A percentile compares a stretch with the other conserved stretches of the same genome.
phyloP scores from a whole-genome alignment of 2,797 vertebrate genomes.

The Poecilia velifera region DNA sequence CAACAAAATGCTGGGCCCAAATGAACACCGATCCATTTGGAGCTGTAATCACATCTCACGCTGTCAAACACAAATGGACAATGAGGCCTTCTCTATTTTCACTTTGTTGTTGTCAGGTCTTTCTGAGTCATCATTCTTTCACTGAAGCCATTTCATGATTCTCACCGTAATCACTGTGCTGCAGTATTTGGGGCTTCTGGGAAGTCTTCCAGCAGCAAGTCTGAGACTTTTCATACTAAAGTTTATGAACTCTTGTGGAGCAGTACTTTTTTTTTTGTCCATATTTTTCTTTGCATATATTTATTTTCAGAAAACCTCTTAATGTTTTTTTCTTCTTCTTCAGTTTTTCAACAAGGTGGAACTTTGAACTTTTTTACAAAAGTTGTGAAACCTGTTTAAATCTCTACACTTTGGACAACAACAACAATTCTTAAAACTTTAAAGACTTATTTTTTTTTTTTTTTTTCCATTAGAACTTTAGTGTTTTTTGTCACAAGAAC shows the following conservation, averaged over 20 bases:
- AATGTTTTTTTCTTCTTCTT: not conserved
- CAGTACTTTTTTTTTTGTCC: not conserved
- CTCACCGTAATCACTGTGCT: slow-evolving; percentile 33
- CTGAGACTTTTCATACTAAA: not conserved
- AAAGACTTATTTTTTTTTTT: not conserved
- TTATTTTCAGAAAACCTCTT: not conserved
- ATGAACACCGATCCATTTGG: slow-evolving; percentile 34
- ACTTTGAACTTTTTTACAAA: not conserved
- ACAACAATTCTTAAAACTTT: not conserved
- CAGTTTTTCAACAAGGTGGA: not conserved
- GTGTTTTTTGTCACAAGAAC: not conserved
- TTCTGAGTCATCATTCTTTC: slow-evolving; percentile 34
- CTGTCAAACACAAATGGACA: slow-evolving; percentile 30
- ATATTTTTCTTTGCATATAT: not conserved
- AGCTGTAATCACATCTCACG: slow-evolving; percentile 22
- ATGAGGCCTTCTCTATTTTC: not conserved
- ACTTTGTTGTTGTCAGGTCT: slow-evolving; percentile 33
- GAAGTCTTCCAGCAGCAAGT: not conserved
- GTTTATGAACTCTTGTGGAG: not conserved
- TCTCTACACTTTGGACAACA: not conserved
- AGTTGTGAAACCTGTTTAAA: not conserved
- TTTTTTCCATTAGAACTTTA: not conserved
- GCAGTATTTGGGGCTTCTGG: slow-evolving; percentile 9
- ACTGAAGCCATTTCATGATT: slow-evolving; percentile 46
- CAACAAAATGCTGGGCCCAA: slow-evolving; percentile 22